Conservation (phyloP, 2,113 vertebrate genomes). For the Typhlomys cinereus region DNA sequence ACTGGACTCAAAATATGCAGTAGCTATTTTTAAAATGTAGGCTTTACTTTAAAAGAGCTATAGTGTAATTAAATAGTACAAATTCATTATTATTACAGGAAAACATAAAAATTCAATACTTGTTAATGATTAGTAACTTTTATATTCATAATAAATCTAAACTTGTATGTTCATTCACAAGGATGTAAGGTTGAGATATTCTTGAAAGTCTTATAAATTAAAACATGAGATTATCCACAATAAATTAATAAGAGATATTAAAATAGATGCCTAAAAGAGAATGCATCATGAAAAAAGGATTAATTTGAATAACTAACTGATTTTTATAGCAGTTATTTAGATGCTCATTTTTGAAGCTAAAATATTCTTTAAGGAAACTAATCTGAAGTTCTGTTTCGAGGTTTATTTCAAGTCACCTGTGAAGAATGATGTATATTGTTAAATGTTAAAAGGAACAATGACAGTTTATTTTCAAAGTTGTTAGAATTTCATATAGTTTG, state of each 20-base stretch:
- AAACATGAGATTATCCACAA: constrained; percentile 9
- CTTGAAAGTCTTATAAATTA: constrained; percentile 11
- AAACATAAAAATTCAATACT: neutral
- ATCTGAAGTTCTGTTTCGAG: constrained; percentile 1
- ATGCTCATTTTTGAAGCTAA: neutral
- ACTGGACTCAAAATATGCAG: neutral
- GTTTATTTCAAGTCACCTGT: neutral
- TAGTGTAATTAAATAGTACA: neutral
- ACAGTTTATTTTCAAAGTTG: neutral
- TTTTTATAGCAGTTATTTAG: constrained; percentile 20
- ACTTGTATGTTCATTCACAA: neutral
- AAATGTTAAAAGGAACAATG: constrained; percentile 35
- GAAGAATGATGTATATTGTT: neutral
- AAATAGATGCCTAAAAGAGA: neutral
- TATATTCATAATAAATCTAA: neutral
- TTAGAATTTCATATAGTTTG: neutral
- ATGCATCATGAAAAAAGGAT: neutral
- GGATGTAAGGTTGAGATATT: neutral
- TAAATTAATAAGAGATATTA: neutral
- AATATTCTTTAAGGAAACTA: neutral
- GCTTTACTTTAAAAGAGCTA: constrained; percentile 22
- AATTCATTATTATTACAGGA: neutral
- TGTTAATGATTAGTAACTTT: no score
- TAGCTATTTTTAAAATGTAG: constrained; percentile 16
- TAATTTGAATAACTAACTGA: neutral